These are phyloP conservation scores for Pogoniulus pusillus DNA, from an alignment of 2,797 vertebrate genomes.

Conservation along the genomic window DNA sequence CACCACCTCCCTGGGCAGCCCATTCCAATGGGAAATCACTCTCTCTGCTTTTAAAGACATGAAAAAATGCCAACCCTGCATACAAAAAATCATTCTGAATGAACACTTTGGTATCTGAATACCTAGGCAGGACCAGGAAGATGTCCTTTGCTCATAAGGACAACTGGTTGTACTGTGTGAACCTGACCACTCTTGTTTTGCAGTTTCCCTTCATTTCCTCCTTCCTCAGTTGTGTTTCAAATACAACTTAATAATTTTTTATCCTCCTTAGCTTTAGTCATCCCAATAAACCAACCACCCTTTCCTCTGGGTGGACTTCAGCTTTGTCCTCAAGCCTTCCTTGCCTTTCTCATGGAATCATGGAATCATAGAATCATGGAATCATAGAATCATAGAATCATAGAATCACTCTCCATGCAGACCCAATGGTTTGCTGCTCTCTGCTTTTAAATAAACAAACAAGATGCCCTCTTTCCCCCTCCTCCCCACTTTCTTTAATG, in stretches of 20 bases:
- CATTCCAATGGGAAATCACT: too few relatives aligned
- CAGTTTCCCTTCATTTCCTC: background rate
- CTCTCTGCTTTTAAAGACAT: constrained; percentile 10
- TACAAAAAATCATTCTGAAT: background rate
- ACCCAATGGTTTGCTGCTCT: constrained; percentile 15
- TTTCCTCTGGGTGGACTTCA: background rate
- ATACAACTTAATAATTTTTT: background rate
- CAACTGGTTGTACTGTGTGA: background rate
- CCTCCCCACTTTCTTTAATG: constrained; percentile 81
- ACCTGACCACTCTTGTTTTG: background rate
- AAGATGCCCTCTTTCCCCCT: background rate
- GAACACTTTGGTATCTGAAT: background rate
- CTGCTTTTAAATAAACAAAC: constrained; percentile 67
- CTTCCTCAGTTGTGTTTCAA: background rate
- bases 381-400: too few relatives aligned
- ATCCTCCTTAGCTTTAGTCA: background rate
- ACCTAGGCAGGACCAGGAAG: background rate
- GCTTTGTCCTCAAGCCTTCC: background rate
- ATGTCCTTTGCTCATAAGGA: background rate
- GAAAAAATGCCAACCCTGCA: background rate
- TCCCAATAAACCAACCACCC: background rate
- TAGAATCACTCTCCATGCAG: too few relatives aligned
- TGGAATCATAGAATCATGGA: too few relatives aligned
- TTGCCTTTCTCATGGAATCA: too few relatives aligned
- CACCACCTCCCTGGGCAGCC: too few relatives aligned